Base-by-base conservation (phyloP, 1,140 invertebrate genomes). In the Drosophila sucinea region DNA sequence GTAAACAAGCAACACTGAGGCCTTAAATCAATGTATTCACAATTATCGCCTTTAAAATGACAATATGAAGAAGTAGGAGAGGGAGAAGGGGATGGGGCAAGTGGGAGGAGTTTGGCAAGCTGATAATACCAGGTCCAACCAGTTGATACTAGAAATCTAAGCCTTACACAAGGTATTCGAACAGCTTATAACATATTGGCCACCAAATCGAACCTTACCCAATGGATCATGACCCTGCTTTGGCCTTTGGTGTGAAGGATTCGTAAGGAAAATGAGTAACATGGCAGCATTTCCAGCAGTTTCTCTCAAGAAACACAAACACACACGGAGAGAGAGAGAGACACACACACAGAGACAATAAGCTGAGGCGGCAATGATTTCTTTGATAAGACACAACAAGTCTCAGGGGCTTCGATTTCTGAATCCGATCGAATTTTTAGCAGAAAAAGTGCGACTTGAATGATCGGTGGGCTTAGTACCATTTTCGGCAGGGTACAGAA, bases 401-500 rank as follows among this genome's bases (percentile, higher is more conserved):
- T 17, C 17, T 7, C 32, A 60, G 10, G 67, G 47, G 7, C 44
- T 55, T 35, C 23, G 58, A 62, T 61, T 17, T 47, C 58, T 54
- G 35, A 33, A 73, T 55, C 60, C 67, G 44, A 66, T 75, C 17
- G 73, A 54, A 68, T 60, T 77, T 87, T 83, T 87, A 77, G 73
- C 85, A 77, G 80, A 89, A 86, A 51, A 87, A 87, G 77, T 87
- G 33, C 83, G 69, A 83, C 72, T 77, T 77, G 67, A 74, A 65
- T 66, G 65, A 57, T 60, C 51, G 70, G 44, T 79, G 79, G 62
- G 61, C 54, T 87, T 89, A 87, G 83, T 87, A 67, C 84, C 77
- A 87, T 87, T 87, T 87, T 87, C 77, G 83, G 77, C 79, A 80
- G 84, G 77, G 84, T 74, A 89, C 79, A 79, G 83, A 82, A 67